A percentile compares a stretch with the other conserved stretches of the same genome.
These are phyloP conservation scores for Phalanger gymnotis DNA, from an alignment of 2,797 vertebrate genomes.

Conservation along the genomic window DNA sequence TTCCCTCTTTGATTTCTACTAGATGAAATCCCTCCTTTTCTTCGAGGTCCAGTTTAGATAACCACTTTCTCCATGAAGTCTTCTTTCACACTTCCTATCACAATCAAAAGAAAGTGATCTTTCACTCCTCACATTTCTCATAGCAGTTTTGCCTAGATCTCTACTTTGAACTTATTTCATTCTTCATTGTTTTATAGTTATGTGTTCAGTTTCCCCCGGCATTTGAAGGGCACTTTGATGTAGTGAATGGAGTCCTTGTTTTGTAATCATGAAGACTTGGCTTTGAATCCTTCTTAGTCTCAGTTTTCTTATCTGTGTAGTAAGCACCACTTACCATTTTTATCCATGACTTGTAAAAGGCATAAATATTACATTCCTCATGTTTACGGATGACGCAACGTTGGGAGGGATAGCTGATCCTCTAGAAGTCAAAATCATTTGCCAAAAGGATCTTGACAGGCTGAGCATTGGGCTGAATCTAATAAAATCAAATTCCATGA, in stretches of 20 bases:
- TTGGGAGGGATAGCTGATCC: background rate
- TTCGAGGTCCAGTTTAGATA: background rate
- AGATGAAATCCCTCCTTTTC: background rate
- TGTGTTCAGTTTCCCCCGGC: background rate
- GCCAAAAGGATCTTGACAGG: background rate
- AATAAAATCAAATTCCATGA: background rate
- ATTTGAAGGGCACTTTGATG: background rate
- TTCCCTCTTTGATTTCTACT: background rate
- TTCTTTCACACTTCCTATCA: background rate
- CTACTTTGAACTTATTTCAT: background rate
- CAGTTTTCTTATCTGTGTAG: background rate
- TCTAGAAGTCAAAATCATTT: background rate
- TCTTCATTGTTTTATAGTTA: background rate
- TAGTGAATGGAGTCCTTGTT: background rate
- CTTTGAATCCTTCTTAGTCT: background rate
- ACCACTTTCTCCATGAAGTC: background rate
- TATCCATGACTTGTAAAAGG: background rate
- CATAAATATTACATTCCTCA: background rate
- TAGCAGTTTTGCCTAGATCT: background rate
- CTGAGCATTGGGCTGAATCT: no score
- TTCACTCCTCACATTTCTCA: background rate
- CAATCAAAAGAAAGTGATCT: background rate
- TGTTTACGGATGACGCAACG: background rate
- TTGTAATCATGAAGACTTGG: background rate
- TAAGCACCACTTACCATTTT: background rate